A percentile compares a stretch with the other conserved stretches of the same genome.
Conservation (phyloP, 1,140 invertebrate species). For the Cydia amplana region DNA sequence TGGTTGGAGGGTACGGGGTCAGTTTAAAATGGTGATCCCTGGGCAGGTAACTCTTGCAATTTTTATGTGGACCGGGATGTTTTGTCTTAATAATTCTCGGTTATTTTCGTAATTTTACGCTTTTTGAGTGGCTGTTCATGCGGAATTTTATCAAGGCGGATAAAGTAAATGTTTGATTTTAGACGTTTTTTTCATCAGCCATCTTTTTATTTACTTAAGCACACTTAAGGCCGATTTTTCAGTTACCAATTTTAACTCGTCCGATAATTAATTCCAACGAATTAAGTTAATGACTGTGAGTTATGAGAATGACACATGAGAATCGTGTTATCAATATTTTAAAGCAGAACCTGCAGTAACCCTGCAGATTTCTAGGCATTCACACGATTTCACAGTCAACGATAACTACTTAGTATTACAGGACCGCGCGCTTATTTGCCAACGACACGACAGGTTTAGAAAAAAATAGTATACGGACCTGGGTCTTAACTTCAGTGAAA, state of each 20-base stretch:
- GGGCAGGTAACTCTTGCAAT: constrained; percentile 39
- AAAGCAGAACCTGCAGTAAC: no score
- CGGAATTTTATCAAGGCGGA: not conserved
- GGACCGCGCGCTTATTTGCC: not conserved
- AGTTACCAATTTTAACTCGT: no score
- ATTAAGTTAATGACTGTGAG: no score
- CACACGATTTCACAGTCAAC: no score
- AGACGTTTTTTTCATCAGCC: not conserved
- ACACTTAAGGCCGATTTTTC: no score
- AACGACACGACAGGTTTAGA: not conserved
- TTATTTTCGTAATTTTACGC: constrained; percentile 16
- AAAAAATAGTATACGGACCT: not conserved
- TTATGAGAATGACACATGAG: no score
- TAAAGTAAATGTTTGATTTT: not conserved
- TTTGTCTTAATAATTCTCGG: constrained; percentile 39
- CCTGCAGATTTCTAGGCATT: no score
- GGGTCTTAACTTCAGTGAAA: not conserved
- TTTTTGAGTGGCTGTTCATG: not conserved
- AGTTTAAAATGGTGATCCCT: not conserved
- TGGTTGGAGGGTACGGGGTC: constrained; percentile 33
- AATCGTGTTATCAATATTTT: no score
- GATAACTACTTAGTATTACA: no score
- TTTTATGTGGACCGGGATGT: constrained; percentile 38
- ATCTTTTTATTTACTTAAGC: no score
- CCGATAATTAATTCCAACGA: no score